Conservation (phyloP, 2,797 vertebrate genomes). For the Lycodopsis pacificus region DNA sequence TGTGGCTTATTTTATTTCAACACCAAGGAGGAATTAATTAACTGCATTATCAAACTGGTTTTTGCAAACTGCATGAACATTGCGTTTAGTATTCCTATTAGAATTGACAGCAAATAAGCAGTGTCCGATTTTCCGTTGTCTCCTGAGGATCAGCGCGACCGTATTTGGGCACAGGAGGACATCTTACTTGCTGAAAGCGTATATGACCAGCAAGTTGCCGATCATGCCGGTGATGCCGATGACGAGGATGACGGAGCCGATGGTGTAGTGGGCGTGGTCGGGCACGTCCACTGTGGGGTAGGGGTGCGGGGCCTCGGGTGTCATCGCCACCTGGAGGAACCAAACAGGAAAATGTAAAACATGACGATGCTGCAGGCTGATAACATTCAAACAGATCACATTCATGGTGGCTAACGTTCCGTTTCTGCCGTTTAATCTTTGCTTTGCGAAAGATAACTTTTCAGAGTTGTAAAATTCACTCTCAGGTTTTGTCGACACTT, state of each 20-base stretch:
- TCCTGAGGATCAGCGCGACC: not conserved
- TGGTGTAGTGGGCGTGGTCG: slow-evolving; percentile 92
- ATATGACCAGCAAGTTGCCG: slow-evolving; percentile 95
- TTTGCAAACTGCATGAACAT: not conserved
- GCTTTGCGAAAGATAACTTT: not conserved
- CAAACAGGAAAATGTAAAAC: not conserved
- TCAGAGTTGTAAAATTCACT: not conserved
- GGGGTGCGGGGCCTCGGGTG: slow-evolving; percentile 60
- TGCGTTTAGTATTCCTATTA: not conserved
- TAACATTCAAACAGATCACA: not conserved
- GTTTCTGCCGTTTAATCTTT: not conserved
- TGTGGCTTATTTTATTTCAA: not conserved
- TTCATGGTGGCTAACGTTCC: not conserved
- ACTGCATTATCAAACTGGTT: not conserved
- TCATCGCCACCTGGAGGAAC: slow-evolving; percentile 81
- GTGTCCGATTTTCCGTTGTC: not conserved
- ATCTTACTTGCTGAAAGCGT: slow-evolving; percentile 93
- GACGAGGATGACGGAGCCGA: slow-evolving; percentile 89
- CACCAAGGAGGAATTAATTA: not conserved
- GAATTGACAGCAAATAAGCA: not conserved
- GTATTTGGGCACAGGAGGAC: not conserved
- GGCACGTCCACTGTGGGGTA: slow-evolving; percentile 92
- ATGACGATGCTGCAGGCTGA: not conserved
- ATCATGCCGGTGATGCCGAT: slow-evolving; percentile 93
- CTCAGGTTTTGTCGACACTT: not conserved